Conservation (phyloP, 1,140 invertebrate species). For the Procambarus clarkii region DNA sequence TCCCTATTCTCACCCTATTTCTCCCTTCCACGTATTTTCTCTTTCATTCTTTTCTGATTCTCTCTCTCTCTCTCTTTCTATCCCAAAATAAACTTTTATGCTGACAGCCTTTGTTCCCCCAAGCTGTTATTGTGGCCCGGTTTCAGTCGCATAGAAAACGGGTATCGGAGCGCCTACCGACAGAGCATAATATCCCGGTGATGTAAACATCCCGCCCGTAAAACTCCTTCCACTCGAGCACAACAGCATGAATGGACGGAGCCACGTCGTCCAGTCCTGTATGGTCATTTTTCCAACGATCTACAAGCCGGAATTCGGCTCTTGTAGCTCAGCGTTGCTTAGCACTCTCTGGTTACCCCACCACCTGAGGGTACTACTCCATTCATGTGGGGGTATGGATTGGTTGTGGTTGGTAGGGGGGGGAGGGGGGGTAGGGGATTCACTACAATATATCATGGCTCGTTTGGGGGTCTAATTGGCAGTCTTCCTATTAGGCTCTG, state of each 20-base stretch:
- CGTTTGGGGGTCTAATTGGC: slow-evolving; percentile 36
- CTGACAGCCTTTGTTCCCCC: too few species aligned
- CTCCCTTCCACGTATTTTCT: not conserved
- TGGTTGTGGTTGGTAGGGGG: not conserved
- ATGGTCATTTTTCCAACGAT: not conserved
- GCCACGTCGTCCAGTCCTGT: not conserved
- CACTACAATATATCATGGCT: slow-evolving; percentile 44
- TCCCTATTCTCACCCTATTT: not conserved
- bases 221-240: not conserved
- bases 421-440: not conserved
- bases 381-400: not conserved
- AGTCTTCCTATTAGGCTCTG: slow-evolving; percentile 14
- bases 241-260: not conserved
- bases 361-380: not conserved
- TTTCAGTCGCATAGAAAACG: not conserved
- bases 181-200: too few species aligned
- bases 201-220: not conserved
- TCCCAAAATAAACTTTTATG: not conserved
- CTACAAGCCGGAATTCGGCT: not conserved
- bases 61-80: not conserved
- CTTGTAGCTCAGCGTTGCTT: not conserved
- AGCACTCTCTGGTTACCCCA: not conserved
- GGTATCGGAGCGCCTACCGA: not conserved
- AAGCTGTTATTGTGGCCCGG: not conserved
- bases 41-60: not conserved